These are phyloP conservation scores for Tragelaphus oryx DNA, from an alignment of 2,797 vertebrate genomes.

Conservation along the genomic window DNA sequence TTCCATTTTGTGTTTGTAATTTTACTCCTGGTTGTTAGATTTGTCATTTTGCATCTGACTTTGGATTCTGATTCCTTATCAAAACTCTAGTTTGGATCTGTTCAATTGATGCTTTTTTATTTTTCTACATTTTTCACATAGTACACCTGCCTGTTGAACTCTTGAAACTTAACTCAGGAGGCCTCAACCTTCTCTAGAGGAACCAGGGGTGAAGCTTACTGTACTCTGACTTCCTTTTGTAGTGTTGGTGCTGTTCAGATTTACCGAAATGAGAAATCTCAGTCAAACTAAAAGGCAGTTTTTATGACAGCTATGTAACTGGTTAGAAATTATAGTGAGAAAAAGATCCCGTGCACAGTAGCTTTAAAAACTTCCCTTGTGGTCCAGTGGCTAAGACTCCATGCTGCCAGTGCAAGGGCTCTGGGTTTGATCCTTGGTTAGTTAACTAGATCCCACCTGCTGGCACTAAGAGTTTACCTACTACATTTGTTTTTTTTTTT, in stretches of 20 bases:
- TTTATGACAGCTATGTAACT: neutral
- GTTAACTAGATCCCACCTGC: neutral
- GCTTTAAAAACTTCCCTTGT: neutral
- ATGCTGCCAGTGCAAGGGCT: neutral
- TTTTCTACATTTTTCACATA: neutral
- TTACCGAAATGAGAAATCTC: neutral
- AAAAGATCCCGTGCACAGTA: neutral
- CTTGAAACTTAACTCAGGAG: neutral
- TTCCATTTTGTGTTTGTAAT: constrained; percentile 21
- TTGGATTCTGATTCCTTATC: neutral
- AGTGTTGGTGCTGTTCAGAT: neutral
- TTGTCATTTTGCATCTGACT: constrained; percentile 3
- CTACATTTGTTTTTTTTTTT: neutral
- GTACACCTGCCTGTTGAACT: neutral
- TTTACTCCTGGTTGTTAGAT: constrained; percentile 5
- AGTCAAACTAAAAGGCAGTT: neutral
- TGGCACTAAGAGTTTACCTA: neutral
- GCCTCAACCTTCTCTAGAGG: neutral
- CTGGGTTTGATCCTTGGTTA: neutral
- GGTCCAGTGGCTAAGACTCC: neutral
- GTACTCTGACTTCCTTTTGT: neutral
- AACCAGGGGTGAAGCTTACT: neutral
- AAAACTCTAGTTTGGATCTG: neutral
- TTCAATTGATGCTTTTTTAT: neutral
- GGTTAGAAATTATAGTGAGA: neutral